phyloP scores from a whole-genome alignment of 2,888 invertebrate genomes.

The Epirrita christyi region DNA sequence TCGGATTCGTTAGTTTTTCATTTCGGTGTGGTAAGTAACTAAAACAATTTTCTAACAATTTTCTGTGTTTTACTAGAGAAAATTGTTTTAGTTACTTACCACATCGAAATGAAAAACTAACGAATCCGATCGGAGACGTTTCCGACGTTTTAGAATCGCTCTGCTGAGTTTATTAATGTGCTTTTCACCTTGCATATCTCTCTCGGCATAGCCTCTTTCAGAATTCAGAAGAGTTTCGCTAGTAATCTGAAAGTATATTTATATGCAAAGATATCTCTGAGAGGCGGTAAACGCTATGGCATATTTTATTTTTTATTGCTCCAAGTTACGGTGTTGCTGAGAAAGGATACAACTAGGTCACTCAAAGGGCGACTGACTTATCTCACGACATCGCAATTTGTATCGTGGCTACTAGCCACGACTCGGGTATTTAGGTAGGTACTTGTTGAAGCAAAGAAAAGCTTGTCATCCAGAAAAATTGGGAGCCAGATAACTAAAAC shows the following conservation, averaged over 20 bases:
- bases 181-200: slow-evolving; percentile 10
- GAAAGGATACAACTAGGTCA: slow-evolving; percentile 9
- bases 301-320: slow-evolving; percentile 34
- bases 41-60: no score
- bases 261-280: slow-evolving; percentile 27
- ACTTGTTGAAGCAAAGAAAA: no score
- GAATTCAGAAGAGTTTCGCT: slow-evolving; percentile 19
- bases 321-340: slow-evolving; percentile 20
- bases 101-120: no score
- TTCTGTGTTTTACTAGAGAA: no score
- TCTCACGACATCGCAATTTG: slow-evolving; percentile 13
- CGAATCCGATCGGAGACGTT: no score
- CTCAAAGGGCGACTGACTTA: slow-evolving; percentile 5
- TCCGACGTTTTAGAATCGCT: no score
- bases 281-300: slow-evolving; percentile 17
- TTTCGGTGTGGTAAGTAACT: no score
- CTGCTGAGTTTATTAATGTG: slow-evolving; percentile 6
- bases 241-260: slow-evolving; percentile 34
- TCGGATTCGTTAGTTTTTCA: no score
- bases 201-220: slow-evolving; percentile 2
- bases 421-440: no score
- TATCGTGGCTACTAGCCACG: background rate
- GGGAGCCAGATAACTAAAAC: no score
- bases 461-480: no score
- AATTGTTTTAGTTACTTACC: no score